Evolutionary conservation across 2,888 invertebrate genomes (phyloP).

Genomic region (Temnothorax unifasciatus): DNA sequence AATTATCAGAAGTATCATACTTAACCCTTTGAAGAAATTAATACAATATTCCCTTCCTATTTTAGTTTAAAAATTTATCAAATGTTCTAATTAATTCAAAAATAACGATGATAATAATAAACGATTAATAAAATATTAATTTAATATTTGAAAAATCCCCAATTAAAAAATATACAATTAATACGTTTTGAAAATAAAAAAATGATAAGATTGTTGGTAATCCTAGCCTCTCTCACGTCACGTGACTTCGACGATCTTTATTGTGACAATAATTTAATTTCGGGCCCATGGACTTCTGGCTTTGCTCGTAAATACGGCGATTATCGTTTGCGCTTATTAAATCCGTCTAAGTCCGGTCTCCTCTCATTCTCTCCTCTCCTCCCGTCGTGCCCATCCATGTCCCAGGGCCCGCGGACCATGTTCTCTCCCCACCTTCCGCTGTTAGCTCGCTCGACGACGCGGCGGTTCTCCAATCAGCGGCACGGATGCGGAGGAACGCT

Average conservation of each 20-base stretch:
- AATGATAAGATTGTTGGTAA: neutral
- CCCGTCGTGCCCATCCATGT: constrained; percentile 10
- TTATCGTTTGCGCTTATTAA: constrained; percentile 84
- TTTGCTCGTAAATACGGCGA: constrained; percentile 84
- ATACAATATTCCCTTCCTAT: neutral
- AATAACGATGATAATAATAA: neutral
- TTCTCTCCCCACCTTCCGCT: constrained; percentile 59
- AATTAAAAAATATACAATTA: neutral
- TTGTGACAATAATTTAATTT: constrained; percentile 85
- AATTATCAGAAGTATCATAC: neutral
- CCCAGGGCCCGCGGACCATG: constrained; percentile 51
- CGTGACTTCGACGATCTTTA: constrained; percentile 76
- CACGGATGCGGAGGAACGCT: constrained; percentile 68
- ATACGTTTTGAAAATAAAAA: neutral
- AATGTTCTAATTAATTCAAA: neutral
- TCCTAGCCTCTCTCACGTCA: constrained; percentile 8
- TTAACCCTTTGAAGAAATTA: neutral
- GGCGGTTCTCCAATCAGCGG: constrained; percentile 76
- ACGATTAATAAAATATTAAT: neutral
- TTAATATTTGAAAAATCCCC: neutral
- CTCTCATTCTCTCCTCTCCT: constrained; percentile 9
- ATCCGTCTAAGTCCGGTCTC: constrained; percentile 71
- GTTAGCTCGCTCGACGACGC: constrained; percentile 64
- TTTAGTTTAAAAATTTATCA: neutral
- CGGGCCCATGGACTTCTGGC: constrained; percentile 70